Conservation (phyloP, 2,113 vertebrate species). For the Rhinichthys klamathensis region DNA sequence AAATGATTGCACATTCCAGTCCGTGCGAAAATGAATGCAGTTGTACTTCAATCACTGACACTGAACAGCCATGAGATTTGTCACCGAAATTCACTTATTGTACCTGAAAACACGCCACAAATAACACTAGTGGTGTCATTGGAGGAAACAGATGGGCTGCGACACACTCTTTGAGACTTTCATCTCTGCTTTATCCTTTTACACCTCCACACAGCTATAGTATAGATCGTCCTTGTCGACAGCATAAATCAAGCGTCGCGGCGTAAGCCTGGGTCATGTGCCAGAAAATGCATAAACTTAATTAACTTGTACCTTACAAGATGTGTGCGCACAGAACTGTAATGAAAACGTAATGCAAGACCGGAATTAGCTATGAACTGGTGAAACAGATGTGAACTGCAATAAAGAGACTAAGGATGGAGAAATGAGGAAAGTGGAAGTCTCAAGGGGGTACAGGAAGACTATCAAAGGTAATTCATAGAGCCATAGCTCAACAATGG, state of each 20-base stretch:
- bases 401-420: background rate
- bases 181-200: constrained; percentile 30
- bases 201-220: constrained; percentile 40
- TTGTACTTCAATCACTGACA: constrained; percentile 6
- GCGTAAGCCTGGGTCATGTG: constrained; percentile 44
- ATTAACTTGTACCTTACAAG: constrained; percentile 56
- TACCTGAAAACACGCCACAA: constrained; percentile 22
- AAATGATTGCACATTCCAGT: background rate
- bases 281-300: constrained; percentile 58
- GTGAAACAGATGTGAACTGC: constrained; percentile 34
- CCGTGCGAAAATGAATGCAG: background rate
- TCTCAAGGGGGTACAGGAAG: background rate
- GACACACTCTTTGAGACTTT: constrained; percentile 5
- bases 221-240: constrained; percentile 57
- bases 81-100: background rate
- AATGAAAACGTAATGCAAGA: constrained; percentile 45
- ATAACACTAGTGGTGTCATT: background rate
- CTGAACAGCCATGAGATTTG: constrained; percentile 10
- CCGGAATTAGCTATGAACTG: constrained; percentile 6
- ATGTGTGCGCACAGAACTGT: constrained; percentile 4
- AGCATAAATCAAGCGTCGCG: constrained; percentile 51
- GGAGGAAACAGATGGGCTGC: constrained; percentile 1
- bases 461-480: constrained; percentile 1
- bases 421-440: constrained; percentile 5
- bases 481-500: background rate